These are phyloP conservation scores for Typhlichthys subterraneus DNA, from an alignment of 2,797 vertebrate species.

Conservation along the genomic window DNA sequence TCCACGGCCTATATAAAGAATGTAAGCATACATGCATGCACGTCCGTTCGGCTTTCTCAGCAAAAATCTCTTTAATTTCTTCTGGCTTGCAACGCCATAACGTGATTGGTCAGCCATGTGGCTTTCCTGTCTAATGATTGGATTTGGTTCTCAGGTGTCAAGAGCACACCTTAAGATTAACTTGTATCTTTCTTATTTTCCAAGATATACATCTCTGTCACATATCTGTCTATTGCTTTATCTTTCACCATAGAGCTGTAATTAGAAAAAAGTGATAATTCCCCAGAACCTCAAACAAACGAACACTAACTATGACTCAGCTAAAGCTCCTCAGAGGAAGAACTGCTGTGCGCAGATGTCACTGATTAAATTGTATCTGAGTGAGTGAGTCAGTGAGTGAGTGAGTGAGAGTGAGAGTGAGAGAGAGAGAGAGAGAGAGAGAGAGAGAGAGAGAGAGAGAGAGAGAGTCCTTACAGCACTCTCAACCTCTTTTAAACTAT, in stretches of 20 bases:
- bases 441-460: slow-evolving; percentile 30
- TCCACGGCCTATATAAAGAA: background rate
- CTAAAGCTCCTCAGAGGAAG: slow-evolving; percentile 83
- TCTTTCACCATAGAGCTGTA: slow-evolving; percentile 68
- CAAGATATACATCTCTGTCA: slow-evolving; percentile 7
- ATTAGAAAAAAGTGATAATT: slow-evolving; percentile 88
- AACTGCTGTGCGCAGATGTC: slow-evolving; percentile 95
- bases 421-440: slow-evolving; percentile 4
- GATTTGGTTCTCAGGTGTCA: slow-evolving; percentile 75
- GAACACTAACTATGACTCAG: slow-evolving; percentile 85
- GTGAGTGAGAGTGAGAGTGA: slow-evolving; percentile 11
- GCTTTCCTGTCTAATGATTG: slow-evolving; percentile 73
- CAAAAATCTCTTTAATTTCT: slow-evolving; percentile 71
- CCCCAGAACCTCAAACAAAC: slow-evolving; percentile 87
- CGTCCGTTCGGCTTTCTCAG: slow-evolving; percentile 12
- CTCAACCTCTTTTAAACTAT: background rate
- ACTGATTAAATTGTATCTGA: slow-evolving; percentile 98
- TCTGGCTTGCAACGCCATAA: slow-evolving; percentile 59
- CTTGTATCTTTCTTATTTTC: slow-evolving; percentile 72
- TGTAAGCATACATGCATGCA: background rate
- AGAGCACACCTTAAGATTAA: slow-evolving; percentile 69
- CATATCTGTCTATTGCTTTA: slow-evolving; percentile 26
- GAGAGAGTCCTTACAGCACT: background rate
- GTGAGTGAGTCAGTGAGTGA: slow-evolving; percentile 45
- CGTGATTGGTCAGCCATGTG: slow-evolving; percentile 76